Evolutionary conservation across 2,888 invertebrate genomes (phyloP).

Genomic region (Toxonevra muliebris): DNA sequence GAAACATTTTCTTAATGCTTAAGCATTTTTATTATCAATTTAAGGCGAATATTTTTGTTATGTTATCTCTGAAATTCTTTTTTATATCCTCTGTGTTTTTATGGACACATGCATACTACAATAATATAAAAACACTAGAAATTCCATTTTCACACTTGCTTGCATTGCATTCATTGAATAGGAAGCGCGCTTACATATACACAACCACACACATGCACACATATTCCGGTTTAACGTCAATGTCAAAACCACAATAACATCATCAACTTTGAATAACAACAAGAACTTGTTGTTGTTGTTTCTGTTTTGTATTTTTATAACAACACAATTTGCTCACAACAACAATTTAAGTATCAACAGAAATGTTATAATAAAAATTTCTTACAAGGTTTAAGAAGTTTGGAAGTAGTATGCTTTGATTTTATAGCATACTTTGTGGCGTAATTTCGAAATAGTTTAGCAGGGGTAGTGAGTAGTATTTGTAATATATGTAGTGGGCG

Average conservation of each 20-base stretch:
- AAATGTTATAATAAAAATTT: constrained; percentile 27
- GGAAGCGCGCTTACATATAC: too few relatives aligned
- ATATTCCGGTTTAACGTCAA: constrained; percentile 1
- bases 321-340: neutral
- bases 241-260: constrained; percentile 11
- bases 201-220: too few relatives aligned
- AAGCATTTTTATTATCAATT: neutral
- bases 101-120: too few relatives aligned
- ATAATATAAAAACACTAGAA: too few relatives aligned
- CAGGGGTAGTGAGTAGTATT: neutral
- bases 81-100: too few relatives aligned
- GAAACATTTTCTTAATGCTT: neutral
- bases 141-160: too few relatives aligned
- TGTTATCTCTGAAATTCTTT: too few relatives aligned
- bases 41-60: too few relatives aligned
- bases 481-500: neutral
- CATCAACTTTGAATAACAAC: constrained; percentile 4
- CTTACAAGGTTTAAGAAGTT: neutral
- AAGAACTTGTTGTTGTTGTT: neutral
- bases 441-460: constrained; percentile 15
- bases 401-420: constrained; percentile 14
- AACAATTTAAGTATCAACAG: constrained; percentile 14
- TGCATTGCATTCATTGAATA: too few relatives aligned
- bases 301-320: neutral
- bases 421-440: constrained; percentile 33